Evolutionary conservation across 2,888 invertebrate species (phyloP).

Genomic region (Mantis religiosa): DNA sequence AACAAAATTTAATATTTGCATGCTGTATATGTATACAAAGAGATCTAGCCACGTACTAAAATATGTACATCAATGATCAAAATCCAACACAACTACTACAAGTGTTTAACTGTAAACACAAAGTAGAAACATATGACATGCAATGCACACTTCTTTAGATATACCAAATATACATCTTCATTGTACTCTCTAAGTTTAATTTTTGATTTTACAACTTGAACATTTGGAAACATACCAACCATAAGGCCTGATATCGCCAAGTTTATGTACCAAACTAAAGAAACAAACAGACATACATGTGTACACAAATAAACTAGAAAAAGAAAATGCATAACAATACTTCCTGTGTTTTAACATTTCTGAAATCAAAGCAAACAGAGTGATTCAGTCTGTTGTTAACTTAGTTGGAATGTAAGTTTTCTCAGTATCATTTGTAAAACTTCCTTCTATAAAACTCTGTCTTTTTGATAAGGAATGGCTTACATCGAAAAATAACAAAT

Average conservation of each 20-base stretch:
- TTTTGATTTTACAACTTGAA: background rate
- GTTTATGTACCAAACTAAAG: background rate
- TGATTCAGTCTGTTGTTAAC: background rate
- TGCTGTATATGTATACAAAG: background rate
- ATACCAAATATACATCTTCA: background rate
- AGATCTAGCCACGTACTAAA: background rate
- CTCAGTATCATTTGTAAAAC: background rate
- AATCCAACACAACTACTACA: background rate
- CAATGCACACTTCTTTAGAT: background rate
- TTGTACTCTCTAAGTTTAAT: background rate
- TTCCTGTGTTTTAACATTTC: too few species aligned
- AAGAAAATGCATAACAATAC: too few species aligned
- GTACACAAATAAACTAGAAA: too few species aligned
- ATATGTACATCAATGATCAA: background rate
- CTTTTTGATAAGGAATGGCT: too few species aligned
- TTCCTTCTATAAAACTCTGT: too few species aligned
- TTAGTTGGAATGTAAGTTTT: background rate
- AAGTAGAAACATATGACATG: background rate
- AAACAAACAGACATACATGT: background rate
- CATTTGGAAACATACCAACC: background rate
- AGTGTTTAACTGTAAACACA: background rate
- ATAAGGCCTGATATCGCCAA: background rate
- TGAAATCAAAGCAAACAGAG: background rate
- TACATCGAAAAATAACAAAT: background rate
- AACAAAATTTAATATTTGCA: background rate